Evolutionary conservation across 2,888 invertebrate genomes (phyloP).

Genomic region (Cosmorhoe ocellata): DNA sequence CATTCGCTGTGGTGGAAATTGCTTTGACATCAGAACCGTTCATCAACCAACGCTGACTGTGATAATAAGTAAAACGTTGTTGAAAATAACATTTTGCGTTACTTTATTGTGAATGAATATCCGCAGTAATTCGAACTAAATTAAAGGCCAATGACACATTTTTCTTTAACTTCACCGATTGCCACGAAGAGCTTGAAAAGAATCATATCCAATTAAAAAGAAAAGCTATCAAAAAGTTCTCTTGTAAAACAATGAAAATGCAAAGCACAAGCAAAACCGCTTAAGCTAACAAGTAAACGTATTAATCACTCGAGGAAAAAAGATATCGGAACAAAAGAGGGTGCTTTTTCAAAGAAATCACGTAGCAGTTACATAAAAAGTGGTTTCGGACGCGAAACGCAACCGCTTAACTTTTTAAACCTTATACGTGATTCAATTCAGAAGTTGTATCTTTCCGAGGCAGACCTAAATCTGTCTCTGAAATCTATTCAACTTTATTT

Average conservation of each 20-base stretch:
- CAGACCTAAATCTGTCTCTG: conserved; percentile 67
- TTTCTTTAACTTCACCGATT: too few relatives aligned
- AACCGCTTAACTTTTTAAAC: conserved; percentile 80
- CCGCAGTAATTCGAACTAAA: too few relatives aligned
- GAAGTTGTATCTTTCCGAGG: conserved; percentile 67
- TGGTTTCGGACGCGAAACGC: conserved; percentile 70
- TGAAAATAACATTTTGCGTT: not conserved
- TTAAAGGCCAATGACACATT: too few relatives aligned
- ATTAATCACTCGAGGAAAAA: conserved; percentile 56
- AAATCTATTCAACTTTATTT: conserved; percentile 68
- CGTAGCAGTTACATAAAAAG: conserved; percentile 72
- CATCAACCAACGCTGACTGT: not conserved
- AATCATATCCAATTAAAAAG: conserved; percentile 16
- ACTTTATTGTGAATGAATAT: too few relatives aligned
- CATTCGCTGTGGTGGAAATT: conserved; percentile 43
- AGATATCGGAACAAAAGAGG: conserved; percentile 64
- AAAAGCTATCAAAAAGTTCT: conserved; percentile 27
- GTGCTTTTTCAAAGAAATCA: conserved; percentile 65
- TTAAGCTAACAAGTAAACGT: conserved; percentile 61
- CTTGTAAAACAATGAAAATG: conserved; percentile 36
- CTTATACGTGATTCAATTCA: conserved; percentile 81
- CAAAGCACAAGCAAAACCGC: conserved; percentile 48
- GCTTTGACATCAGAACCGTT: conserved; percentile 39
- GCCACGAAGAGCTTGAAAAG: not conserved
- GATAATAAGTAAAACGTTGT: not conserved